Conservation (phyloP, 2,113 vertebrate species). For the Microcebus ravelobensis region DNA sequence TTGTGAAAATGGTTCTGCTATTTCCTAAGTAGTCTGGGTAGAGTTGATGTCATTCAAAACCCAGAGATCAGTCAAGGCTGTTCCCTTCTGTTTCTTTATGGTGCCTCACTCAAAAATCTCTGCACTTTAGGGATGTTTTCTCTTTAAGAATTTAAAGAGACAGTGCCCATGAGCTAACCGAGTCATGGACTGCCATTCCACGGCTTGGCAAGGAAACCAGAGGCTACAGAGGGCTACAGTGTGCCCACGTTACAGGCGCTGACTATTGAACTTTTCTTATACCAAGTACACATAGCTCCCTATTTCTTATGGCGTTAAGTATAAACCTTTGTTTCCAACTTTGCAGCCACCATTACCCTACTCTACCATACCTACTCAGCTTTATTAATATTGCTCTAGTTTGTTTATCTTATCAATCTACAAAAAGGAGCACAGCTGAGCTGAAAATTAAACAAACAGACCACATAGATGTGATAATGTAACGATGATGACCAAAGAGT, state of each 20-base stretch:
- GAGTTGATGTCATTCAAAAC: conserved; percentile 38
- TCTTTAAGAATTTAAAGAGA: conserved; percentile 16
- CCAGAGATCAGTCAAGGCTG: background rate
- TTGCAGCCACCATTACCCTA: background rate
- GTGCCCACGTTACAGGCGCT: fast-evolving
- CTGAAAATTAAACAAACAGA: background rate
- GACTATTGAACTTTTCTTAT: too few relatives aligned
- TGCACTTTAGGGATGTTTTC: background rate
- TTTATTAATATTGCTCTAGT: background rate
- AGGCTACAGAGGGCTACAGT: background rate
- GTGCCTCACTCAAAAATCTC: background rate
- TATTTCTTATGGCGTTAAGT: background rate
- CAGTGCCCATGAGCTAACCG: background rate
- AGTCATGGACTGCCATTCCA: fast-evolving
- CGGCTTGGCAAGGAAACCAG: background rate
- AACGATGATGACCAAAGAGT: background rate
- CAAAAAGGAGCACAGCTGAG: background rate
- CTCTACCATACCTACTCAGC: background rate
- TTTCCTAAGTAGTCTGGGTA: background rate
- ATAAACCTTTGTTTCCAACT: background rate
- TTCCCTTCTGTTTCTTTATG: background rate
- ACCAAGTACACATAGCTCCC: background rate
- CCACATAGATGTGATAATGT: background rate
- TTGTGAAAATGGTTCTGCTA: conserved; percentile 19
- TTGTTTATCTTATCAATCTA: background rate